Percentiles rank a stretch among this genome's conserved stretches.
Conservation (phyloP, 2,113 vertebrate genomes). For the Neomonachus schauinslandi region DNA sequence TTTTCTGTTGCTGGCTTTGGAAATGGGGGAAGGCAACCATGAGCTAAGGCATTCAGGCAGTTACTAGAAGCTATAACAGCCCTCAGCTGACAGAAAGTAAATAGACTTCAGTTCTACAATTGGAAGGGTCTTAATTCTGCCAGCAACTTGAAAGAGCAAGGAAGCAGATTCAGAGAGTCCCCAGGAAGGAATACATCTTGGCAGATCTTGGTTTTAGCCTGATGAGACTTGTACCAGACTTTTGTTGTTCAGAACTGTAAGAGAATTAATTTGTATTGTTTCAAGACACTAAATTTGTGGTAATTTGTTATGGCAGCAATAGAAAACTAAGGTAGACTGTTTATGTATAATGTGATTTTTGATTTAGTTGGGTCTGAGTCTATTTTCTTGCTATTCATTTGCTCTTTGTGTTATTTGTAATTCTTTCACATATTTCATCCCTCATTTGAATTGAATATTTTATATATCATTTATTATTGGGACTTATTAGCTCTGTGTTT, state of each 20-base stretch:
- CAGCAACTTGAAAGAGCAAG: neutral
- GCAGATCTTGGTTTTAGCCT: neutral
- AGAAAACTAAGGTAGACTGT: neutral
- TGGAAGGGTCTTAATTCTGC: neutral
- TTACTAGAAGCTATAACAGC: neutral
- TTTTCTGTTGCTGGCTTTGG: neutral
- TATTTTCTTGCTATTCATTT: neutral
- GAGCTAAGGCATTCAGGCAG: neutral
- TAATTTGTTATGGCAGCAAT: neutral
- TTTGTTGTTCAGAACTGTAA: neutral
- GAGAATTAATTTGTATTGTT: neutral
- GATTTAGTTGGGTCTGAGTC: neutral
- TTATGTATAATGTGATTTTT: neutral
- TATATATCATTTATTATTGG: neutral
- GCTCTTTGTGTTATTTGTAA: neutral
- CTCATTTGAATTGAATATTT: neutral
- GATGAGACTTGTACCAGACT: neutral
- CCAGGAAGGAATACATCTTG: neutral
- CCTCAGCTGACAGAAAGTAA: neutral
- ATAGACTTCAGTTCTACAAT: neutral
- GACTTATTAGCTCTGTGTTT: neutral
- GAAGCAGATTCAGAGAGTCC: neutral
- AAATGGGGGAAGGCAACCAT: neutral
- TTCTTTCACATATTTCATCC: neutral
- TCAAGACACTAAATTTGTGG: neutral